phyloP scores from a whole-genome alignment of 2,888 invertebrate genomes.

The Anthophora plumipes region DNA sequence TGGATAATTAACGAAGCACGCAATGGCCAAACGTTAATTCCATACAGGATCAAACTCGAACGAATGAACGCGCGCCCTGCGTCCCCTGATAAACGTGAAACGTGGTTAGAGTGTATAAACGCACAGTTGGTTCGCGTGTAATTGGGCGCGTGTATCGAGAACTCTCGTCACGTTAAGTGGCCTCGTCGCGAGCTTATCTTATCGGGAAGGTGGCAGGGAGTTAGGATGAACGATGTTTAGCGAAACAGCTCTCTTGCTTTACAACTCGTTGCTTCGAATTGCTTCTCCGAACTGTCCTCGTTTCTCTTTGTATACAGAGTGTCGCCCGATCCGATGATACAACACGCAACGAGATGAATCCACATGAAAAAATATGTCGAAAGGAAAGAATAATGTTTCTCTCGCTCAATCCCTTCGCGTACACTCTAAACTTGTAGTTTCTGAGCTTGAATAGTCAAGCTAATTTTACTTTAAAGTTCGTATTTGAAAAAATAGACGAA shows the following conservation, averaged over 20 bases:
- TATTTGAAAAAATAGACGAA: too few relatives aligned
- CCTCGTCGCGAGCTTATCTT: slow-evolving; percentile 71
- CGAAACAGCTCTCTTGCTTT: slow-evolving; percentile 51
- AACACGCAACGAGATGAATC: too few relatives aligned
- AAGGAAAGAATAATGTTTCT: too few relatives aligned
- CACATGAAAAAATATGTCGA: too few relatives aligned
- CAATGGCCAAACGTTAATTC: not conserved
- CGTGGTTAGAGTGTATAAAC: slow-evolving; percentile 50
- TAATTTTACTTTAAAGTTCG: too few relatives aligned
- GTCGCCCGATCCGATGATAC: too few relatives aligned
- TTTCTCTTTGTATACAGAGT: not conserved
- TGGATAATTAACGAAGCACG: slow-evolving; percentile 34
- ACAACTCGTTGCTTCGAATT: slow-evolving; percentile 74
- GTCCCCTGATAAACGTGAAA: slow-evolving; percentile 56
- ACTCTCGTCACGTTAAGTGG: slow-evolving; percentile 48
- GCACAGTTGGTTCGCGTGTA: slow-evolving; percentile 41
- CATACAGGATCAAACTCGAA: slow-evolving; percentile 31
- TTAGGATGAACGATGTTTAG: slow-evolving; percentile 32
- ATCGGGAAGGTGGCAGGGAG: slow-evolving; percentile 53
- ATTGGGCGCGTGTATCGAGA: slow-evolving; percentile 48
- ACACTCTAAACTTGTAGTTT: too few relatives aligned
- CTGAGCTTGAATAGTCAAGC: too few relatives aligned
- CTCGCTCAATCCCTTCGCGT: too few relatives aligned
- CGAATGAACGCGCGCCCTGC: slow-evolving; percentile 21
- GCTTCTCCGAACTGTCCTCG: slow-evolving; percentile 56